phyloP scores from a whole-genome alignment of 2,113 vertebrate genomes.

The Gymnorhina tibicen region DNA sequence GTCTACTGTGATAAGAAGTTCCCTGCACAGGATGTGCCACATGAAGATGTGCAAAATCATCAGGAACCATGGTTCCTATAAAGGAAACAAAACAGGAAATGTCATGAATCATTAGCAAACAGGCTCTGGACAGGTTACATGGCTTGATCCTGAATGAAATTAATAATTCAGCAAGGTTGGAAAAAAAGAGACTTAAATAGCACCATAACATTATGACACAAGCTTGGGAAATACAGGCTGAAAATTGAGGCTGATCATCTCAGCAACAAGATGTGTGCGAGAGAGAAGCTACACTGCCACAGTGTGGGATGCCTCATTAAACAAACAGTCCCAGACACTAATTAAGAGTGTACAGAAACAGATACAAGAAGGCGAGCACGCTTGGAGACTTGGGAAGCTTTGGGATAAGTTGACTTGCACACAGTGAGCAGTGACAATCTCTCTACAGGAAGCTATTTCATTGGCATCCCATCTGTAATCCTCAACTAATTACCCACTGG shows the following conservation, averaged over 20 bases:
- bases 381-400: neutral
- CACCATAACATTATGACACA: neutral
- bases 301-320: constrained; percentile 3
- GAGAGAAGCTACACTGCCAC: neutral
- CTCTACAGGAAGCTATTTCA: neutral
- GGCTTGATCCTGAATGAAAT: constrained; percentile 1
- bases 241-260: constrained; percentile 10
- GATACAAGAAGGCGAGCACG: neutral
- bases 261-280: accelerated
- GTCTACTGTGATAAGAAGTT: neutral
- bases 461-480: neutral
- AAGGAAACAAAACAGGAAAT: constrained; percentile 77
- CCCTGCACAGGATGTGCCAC: constrained; percentile 44
- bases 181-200: neutral
- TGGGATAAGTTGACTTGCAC: neutral
- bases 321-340: neutral
- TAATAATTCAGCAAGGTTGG: neutral
- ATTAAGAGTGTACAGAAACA: neutral
- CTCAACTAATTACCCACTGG: neutral
- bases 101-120: constrained; percentile 56
- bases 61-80: constrained; percentile 28
- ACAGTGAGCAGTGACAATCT: neutral
- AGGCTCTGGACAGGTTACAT: neutral
- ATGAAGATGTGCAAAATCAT: constrained; percentile 60
- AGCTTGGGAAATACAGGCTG: neutral